These are phyloP conservation scores for Hafferia zeledoni DNA, from an alignment of 2,797 vertebrate genomes.

Conservation along the genomic window DNA sequence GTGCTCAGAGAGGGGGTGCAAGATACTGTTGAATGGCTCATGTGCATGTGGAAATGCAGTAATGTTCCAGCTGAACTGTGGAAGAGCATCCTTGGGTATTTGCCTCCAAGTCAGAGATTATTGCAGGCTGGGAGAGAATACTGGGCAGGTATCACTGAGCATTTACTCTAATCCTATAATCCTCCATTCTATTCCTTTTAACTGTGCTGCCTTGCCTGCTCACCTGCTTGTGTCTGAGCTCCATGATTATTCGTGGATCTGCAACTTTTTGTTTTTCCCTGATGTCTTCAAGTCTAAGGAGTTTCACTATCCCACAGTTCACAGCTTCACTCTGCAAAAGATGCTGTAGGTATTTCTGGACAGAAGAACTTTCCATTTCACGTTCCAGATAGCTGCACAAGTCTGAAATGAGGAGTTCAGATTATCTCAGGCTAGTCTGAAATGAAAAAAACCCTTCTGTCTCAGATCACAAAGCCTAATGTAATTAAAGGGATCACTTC, in stretches of 20 bases:
- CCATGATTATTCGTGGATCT: conserved; percentile 88
- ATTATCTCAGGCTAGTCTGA: conserved; percentile 7
- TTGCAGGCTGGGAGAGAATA: not conserved
- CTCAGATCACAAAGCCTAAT: conserved; percentile 33
- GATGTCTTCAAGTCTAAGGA: conserved; percentile 77
- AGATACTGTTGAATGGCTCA: not conserved
- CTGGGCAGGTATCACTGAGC: not conserved
- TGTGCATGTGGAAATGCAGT: rapidly evolving
- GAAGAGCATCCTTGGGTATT: not conserved
- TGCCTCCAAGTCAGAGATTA: not conserved
- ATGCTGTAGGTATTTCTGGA: conserved; percentile 84
- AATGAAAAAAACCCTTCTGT: conserved; percentile 4
- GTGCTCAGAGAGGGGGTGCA: not conserved
- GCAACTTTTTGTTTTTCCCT: conserved; percentile 70
- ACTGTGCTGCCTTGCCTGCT: conserved; percentile 55
- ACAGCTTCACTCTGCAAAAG: conserved; percentile 86
- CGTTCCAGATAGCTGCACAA: conserved; percentile 85
- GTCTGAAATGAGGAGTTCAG: conserved; percentile 76
- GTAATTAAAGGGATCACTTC: conserved; percentile 39
- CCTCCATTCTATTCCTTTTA: conserved; percentile 44
- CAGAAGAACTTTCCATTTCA: conserved; percentile 82
- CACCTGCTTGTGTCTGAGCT: conserved; percentile 89
- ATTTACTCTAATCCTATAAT: conserved; percentile 31
- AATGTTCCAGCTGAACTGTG: not conserved
- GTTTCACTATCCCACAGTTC: conserved; percentile 74